Conservation (phyloP, 2,113 vertebrate species). For the Anseranas semipalmata region DNA sequence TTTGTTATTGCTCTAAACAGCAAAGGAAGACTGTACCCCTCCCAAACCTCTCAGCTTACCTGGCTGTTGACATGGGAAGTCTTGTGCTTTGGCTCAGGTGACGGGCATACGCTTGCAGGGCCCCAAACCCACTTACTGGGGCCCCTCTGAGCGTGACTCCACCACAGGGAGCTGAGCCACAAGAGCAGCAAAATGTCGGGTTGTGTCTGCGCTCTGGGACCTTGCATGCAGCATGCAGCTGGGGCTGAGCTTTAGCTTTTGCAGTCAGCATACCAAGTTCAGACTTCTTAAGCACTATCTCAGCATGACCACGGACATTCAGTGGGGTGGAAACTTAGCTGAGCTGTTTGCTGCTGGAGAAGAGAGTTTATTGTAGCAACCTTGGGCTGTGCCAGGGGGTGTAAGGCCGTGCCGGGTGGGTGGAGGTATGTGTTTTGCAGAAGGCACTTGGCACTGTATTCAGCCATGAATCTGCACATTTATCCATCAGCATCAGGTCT, state of each 20-base stretch:
- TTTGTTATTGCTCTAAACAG: neutral
- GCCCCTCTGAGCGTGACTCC: neutral
- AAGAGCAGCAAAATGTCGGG: neutral
- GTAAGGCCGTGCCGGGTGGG: neutral
- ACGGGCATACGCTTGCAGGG: fast-evolving
- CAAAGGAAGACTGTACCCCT: neutral
- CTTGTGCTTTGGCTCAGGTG: neutral
- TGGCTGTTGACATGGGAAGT: neutral
- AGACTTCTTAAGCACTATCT: neutral
- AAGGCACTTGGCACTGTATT: neutral
- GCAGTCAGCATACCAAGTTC: neutral
- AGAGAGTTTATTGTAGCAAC: neutral
- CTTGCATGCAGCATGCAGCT: neutral
- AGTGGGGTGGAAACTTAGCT: neutral
- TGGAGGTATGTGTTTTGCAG: neutral
- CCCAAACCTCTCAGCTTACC: neutral
- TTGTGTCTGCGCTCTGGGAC: neutral
- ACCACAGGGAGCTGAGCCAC: neutral
- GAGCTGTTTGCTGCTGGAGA: neutral
- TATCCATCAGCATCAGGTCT: neutral
- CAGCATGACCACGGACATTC: fast-evolving
- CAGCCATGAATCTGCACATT: neutral
- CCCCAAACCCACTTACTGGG: neutral
- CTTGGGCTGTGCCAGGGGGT: neutral
- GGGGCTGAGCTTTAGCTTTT: neutral